Percentiles rank a stretch among this genome's conserved stretches.
Conservation (phyloP, 2,888 invertebrate genomes). For the Flabesymbios commensalis region DNA sequence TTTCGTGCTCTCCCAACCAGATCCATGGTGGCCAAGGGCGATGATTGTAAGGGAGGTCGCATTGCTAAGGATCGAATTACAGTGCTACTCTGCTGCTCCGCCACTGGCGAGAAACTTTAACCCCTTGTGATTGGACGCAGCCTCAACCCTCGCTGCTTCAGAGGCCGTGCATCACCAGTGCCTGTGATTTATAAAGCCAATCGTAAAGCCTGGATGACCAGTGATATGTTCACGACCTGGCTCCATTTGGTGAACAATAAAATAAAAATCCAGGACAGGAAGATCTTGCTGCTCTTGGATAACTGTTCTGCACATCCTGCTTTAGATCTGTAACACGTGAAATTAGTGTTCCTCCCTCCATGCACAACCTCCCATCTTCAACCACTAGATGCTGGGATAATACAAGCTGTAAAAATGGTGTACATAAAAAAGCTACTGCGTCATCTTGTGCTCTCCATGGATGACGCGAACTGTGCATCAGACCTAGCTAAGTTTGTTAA, state of each 20-base stretch:
- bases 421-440: not conserved
- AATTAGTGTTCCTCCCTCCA: not conserved
- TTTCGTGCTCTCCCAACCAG: not conserved
- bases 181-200: not conserved
- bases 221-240: not conserved
- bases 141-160: not conserved
- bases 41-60: not conserved
- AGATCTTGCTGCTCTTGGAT: conserved; percentile 1
- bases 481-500: not conserved
- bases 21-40: not conserved
- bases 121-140: not conserved
- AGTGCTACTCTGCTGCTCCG: not conserved
- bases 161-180: not conserved
- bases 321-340: not conserved
- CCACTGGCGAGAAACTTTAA: not conserved
- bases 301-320: not conserved
- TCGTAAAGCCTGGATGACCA: not conserved
- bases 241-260: not conserved
- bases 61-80: not conserved
- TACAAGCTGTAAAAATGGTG: not conserved
- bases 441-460: not conserved
- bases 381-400: not conserved
- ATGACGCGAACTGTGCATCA: not conserved
- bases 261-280: no score
- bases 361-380: not conserved